A percentile compares a stretch with the other conserved stretches of the same genome.
These are phyloP conservation scores for Slavum lentiscoides DNA, from an alignment of 2,888 invertebrate genomes.

Conservation along the genomic window DNA sequence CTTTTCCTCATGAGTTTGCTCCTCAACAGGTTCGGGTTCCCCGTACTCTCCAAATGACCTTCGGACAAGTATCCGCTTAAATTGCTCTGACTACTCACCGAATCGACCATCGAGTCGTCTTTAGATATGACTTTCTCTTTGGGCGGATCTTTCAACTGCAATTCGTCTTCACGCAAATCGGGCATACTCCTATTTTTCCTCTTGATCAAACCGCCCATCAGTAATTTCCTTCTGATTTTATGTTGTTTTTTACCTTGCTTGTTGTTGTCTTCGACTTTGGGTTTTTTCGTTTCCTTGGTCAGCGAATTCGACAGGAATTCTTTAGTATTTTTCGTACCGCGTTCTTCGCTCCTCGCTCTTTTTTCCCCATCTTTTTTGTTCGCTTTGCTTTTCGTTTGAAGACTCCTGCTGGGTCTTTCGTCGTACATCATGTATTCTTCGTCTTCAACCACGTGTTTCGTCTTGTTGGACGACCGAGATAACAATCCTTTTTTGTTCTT, in stretches of 20 bases:
- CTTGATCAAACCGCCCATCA: constrained; percentile 87
- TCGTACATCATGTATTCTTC: constrained; percentile 71
- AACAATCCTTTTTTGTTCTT: constrained; percentile 72
- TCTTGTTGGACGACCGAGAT: constrained; percentile 57
- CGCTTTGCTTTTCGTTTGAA: constrained; percentile 69
- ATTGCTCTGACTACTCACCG: constrained; percentile 59
- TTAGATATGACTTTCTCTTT: constrained; percentile 57
- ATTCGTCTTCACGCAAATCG: constrained; percentile 79
- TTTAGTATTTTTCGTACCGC: constrained; percentile 73
- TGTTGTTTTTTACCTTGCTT: constrained; percentile 84
- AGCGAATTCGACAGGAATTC: constrained; percentile 73
- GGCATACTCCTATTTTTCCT: constrained; percentile 91
- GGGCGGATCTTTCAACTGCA: constrained; percentile 55
- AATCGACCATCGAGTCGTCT: constrained; percentile 76
- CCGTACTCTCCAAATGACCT: constrained; percentile 79
- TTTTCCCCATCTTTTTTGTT: constrained; percentile 73
- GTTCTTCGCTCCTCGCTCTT: constrained; percentile 80
- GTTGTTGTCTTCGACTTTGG: constrained; percentile 64
- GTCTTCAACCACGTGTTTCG: constrained; percentile 73
- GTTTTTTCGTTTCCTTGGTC: constrained; percentile 60
- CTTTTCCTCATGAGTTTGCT: constrained; percentile 87
- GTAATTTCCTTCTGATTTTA: constrained; percentile 80
- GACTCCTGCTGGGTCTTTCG: constrained; percentile 67
- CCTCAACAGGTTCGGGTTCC: constrained; percentile 80
- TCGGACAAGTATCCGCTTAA: constrained; percentile 84